phyloP scores from a whole-genome alignment of 2,888 invertebrate species.

The Cordilura impudica region DNA sequence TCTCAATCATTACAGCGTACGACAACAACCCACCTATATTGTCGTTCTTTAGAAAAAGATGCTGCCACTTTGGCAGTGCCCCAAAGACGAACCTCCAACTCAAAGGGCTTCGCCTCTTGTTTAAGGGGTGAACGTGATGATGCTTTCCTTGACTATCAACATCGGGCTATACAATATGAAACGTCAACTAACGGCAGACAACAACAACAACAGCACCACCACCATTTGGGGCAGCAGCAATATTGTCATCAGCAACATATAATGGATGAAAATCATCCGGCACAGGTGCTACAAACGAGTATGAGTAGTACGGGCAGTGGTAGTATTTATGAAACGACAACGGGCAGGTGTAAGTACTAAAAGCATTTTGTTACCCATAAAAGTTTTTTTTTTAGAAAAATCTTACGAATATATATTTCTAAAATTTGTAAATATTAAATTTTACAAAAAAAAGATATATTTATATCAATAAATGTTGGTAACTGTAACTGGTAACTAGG shows the following conservation, averaged over 20 bases:
- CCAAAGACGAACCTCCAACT: conserved; percentile 73
- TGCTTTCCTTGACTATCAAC: conserved; percentile 73
- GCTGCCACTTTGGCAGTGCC: conserved; percentile 59
- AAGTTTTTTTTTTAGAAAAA: not conserved
- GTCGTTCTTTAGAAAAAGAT: conserved; percentile 71
- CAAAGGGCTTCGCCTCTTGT: conserved; percentile 77
- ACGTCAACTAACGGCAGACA: not conserved
- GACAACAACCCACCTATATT: conserved; percentile 68
- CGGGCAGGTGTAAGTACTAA: conserved; percentile 73
- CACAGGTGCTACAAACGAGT: conserved; percentile 54
- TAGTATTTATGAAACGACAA: conserved; percentile 61
- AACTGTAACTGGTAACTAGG: too few species aligned
- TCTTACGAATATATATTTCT: too few species aligned
- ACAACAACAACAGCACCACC: conserved; percentile 54
- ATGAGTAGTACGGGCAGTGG: conserved; percentile 60
- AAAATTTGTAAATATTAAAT: too few species aligned
- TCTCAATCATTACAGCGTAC: conserved; percentile 71
- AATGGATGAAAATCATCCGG: conserved; percentile 55
- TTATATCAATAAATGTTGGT: too few species aligned
- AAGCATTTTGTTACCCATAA: too few species aligned
- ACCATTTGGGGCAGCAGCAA: conserved; percentile 40
- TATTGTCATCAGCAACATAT: conserved; percentile 54
- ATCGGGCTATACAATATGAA: conserved; percentile 61
- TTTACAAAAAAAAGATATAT: too few species aligned
- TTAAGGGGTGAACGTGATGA: conserved; percentile 76